These are phyloP conservation scores for Cantharis flavilabris DNA, from an alignment of 2,888 invertebrate species.

Conservation along the genomic window DNA sequence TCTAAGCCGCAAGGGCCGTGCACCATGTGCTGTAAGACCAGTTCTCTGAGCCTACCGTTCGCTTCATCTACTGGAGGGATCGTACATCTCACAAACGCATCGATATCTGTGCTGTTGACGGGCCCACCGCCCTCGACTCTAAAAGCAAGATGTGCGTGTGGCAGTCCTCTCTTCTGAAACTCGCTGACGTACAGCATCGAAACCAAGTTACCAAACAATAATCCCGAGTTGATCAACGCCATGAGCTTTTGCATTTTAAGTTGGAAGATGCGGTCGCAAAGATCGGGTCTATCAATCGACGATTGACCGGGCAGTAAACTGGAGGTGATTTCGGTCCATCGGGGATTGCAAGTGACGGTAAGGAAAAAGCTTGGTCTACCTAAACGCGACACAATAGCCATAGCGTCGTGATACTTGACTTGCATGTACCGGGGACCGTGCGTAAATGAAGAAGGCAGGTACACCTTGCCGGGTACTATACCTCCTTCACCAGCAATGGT, in stretches of 20 bases:
- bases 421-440: background rate
- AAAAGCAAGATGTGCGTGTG: no score
- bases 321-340: background rate
- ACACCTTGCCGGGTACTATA: background rate
- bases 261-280: background rate
- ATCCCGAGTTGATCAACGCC: background rate
- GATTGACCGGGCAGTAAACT: background rate
- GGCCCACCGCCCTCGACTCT: no score
- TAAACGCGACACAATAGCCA: background rate
- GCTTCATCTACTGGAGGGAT: background rate
- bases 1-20: background rate
- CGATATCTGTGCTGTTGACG: no score
- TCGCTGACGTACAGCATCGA: background rate
- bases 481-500: background rate
- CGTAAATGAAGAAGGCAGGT: background rate
- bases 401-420: background rate
- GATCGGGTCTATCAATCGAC: background rate
- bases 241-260: background rate
- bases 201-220: background rate
- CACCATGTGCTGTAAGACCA: background rate
- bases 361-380: background rate
- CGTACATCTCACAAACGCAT: no score
- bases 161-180: background rate
- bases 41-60: background rate
- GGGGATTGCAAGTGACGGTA: background rate